Evolutionary conservation across 1,140 invertebrate species (phyloP).

Genomic region (Meloidogyne exigua): DNA sequence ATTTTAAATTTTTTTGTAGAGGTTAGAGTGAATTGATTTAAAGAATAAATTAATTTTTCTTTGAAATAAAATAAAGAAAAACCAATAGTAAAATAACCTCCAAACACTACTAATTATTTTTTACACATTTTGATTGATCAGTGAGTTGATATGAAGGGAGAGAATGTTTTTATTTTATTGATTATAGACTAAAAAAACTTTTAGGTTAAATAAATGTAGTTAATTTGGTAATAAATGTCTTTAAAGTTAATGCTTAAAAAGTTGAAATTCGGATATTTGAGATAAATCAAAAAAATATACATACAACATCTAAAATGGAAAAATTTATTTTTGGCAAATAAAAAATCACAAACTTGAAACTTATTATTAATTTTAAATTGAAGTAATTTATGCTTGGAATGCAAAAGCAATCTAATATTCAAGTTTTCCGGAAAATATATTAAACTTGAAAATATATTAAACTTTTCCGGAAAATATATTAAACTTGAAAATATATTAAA

Average conservation of each 20-base stretch:
- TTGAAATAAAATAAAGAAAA: background rate
- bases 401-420: background rate
- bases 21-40: background rate
- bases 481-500: too few species aligned
- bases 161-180: background rate
- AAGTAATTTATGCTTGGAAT: background rate
- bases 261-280: too few species aligned
- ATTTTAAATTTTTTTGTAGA: background rate
- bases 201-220: too few species aligned
- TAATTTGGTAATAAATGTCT: too few species aligned
- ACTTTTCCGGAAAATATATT: constrained; percentile 2
- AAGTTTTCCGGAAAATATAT: background rate
- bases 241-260: too few species aligned
- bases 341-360: background rate
- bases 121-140: constrained; percentile 1
- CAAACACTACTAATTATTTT: background rate
- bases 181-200: background rate
- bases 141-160: background rate
- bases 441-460: too few species aligned
- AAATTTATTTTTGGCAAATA: constrained; percentile 1
- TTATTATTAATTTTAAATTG: too few species aligned
- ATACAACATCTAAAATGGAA: background rate
- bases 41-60: background rate
- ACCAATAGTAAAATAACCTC: background rate
- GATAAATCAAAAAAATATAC: too few species aligned